Base-by-base conservation (phyloP, 2,888 invertebrate genomes). In the Caenorhabditis sinica region DNA sequence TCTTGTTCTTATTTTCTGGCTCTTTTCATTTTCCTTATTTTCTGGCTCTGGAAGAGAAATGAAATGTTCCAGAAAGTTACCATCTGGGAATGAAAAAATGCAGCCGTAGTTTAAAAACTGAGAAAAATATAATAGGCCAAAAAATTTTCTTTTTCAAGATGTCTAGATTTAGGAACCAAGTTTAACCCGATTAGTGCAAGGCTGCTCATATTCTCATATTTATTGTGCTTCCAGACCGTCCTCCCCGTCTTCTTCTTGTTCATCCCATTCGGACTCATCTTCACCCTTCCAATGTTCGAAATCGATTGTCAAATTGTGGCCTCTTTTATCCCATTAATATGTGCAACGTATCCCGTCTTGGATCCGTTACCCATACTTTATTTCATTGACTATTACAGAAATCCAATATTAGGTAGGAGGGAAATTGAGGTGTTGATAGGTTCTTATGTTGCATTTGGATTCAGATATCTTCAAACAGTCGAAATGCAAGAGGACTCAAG, bases 361-460 rank as follows among this genome's bases (percentile, higher is more conserved):
- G 76, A 76, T 28, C 76, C 76, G 0, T n/a, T 76, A 13, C 76
- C 76, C 2, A 43, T 76, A 0, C 23, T 76, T 0, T 76, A 49
- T 28, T 49, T 76, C n/a, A 40, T 76, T 9, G 75, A 75, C 8
- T 66, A 30, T n/a, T 75, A 75, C 15, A 53, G 75, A n/a, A 65
- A 40, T 74, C 63, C 63, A 2, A 23, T 65, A 45, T 30, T 65
- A 30, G 68, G 53, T 69, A 17, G 11, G 13, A 58, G 58, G 25
- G 6, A 25, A 43, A n/a, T n/a, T n/a, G n/a, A n/a, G n/a, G n/a
- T 23, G 25, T 43, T 25, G 13, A 30, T 13, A 28, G 2, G 13
- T 28, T 66, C 20, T 1, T 25, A 20, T 13, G 25, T 20, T 53
- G 8, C 15, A 17, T 15, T 11, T 36, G 36, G 11, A 8, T 49